Evolutionary conservation across 2,113 vertebrate genomes (phyloP).

Genomic region (Crotophaga sulcirostris): DNA sequence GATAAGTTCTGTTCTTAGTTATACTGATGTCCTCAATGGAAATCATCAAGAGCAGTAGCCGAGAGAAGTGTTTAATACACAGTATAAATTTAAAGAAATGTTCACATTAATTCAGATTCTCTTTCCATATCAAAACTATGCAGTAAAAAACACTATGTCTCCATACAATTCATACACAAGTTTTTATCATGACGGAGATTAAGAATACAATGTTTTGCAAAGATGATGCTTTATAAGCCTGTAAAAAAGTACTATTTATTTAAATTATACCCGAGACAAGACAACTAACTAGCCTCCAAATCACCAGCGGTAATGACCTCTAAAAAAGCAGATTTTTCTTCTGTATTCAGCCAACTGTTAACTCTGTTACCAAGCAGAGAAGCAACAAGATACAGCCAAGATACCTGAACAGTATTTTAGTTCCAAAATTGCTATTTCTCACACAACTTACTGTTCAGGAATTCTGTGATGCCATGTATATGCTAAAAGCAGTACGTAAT

Average conservation of each 20-base stretch:
- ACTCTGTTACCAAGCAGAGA: background rate
- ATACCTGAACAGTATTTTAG: background rate
- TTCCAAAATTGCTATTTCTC: background rate
- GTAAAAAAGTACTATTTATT: background rate
- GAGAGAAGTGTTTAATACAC: background rate
- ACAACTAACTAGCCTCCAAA: background rate
- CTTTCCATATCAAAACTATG: background rate
- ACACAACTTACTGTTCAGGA: background rate
- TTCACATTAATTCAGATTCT: background rate
- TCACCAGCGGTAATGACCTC: background rate
- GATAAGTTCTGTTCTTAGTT: slow-evolving; percentile 14
- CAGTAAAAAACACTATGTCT: background rate
- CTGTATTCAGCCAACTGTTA: background rate
- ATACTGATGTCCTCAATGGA: background rate
- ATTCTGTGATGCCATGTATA: background rate
- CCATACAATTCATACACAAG: background rate
- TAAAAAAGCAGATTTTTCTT: background rate
- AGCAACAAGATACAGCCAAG: background rate
- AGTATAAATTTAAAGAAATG: background rate
- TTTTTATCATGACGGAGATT: background rate
- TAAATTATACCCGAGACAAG: background rate
- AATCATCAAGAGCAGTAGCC: background rate
- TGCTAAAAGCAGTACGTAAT: background rate
- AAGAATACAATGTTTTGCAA: background rate
- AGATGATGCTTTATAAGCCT: background rate